Evolutionary conservation across 2,888 invertebrate genomes (phyloP).

Genomic region (Scaptomyza caliginosa): DNA sequence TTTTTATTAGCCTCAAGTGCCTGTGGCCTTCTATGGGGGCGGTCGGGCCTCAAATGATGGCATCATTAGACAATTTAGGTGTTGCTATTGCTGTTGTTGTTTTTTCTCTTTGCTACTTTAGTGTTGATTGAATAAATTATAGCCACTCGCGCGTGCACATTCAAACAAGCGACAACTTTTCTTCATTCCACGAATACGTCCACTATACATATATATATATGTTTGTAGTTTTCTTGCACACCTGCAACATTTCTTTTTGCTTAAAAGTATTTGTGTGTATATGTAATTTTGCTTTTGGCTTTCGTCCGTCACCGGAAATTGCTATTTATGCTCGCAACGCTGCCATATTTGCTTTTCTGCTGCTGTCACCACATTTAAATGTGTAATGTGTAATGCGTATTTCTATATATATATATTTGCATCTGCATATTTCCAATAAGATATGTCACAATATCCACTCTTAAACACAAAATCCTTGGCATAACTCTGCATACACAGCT

Average conservation of each 20-base stretch:
- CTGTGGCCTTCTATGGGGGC: not conserved
- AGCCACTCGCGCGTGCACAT: slow-evolving; percentile 70
- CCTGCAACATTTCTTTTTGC: slow-evolving; percentile 15
- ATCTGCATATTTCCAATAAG: not conserved
- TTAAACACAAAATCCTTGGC: slow-evolving; percentile 11
- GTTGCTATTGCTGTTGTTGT: slow-evolving; percentile 20
- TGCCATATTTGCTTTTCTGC: slow-evolving; percentile 24
- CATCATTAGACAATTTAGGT: slow-evolving; percentile 79
- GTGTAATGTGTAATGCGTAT: not conserved
- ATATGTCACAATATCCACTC: not conserved
- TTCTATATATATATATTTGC: not conserved
- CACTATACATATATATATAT: not conserved
- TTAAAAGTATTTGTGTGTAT: not conserved
- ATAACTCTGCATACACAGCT: slow-evolving; percentile 12
- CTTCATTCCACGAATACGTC: slow-evolving; percentile 24
- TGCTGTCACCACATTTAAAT: not conserved
- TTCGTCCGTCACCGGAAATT: slow-evolving; percentile 58
- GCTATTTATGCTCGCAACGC: slow-evolving; percentile 61
- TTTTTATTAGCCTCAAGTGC: slow-evolving; percentile 66
- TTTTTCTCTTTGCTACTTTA: slow-evolving; percentile 25
- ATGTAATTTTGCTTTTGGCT: no score
- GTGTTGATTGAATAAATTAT: slow-evolving; percentile 79
- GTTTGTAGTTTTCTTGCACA: slow-evolving; percentile 9
- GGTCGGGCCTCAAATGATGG: slow-evolving; percentile 62
- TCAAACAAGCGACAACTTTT: slow-evolving; percentile 51